Conservation (phyloP, 1,140 invertebrate genomes). For the Drosophila chauvacae region DNA sequence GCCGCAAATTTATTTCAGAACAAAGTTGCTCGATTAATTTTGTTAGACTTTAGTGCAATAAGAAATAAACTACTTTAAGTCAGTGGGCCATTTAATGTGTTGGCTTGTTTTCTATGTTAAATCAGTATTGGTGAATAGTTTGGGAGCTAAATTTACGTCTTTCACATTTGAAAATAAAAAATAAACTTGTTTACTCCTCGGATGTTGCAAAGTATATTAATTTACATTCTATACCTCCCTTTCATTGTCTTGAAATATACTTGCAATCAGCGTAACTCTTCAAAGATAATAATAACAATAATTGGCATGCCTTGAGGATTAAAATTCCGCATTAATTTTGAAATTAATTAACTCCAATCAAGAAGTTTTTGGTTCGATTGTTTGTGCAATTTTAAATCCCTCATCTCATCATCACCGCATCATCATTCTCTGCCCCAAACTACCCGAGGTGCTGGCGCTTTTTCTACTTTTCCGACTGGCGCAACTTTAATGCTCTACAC, state of each 20-base stretch:
- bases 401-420: constrained; percentile 28
- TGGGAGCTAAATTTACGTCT: too few relatives aligned
- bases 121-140: background rate
- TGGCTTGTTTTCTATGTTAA: background rate
- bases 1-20: constrained; percentile 17
- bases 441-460: constrained; percentile 4
- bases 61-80: background rate
- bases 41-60: background rate
- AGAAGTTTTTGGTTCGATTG: constrained; percentile 13
- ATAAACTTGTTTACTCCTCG: background rate
- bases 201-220: background rate
- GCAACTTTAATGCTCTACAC: constrained; percentile 73
- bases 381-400: background rate
- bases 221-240: background rate
- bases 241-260: background rate
- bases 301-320: constrained; percentile 2
- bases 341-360: constrained; percentile 12
- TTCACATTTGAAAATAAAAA: too few relatives aligned
- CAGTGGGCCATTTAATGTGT: background rate
- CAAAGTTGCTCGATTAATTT: background rate
- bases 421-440: constrained; percentile 1
- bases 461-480: constrained; percentile 24
- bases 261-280: background rate
- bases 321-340: background rate
- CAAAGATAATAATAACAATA: background rate